Conservation (phyloP, 2,113 vertebrate genomes). For the Chitala chitala region DNA sequence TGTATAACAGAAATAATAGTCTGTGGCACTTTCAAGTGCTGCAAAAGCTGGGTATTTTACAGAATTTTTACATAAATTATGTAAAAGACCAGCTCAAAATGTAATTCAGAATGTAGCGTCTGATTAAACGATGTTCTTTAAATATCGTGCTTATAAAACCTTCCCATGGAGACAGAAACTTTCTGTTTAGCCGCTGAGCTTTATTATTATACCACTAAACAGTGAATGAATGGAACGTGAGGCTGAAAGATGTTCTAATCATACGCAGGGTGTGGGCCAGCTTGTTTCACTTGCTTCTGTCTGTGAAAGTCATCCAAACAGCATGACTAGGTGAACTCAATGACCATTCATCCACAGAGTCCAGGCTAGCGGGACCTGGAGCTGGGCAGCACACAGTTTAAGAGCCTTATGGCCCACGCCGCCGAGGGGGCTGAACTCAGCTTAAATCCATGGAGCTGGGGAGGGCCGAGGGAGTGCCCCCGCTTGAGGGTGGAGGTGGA, state of each 20-base stretch:
- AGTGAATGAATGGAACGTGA: no score
- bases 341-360: neutral
- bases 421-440: slow-evolving; percentile 3
- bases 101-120: neutral
- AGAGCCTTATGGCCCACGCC: neutral
- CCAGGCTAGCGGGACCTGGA: neutral
- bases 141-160: neutral
- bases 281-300: no score
- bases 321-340: neutral
- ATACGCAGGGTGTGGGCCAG: no score
- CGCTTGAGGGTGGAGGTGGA: slow-evolving; percentile 25
- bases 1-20: neutral
- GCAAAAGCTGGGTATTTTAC: neutral
- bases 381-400: neutral
- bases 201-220: no score
- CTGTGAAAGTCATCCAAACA: neutral
- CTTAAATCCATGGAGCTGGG: slow-evolving; percentile 24
- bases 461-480: slow-evolving; percentile 28
- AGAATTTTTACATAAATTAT: neutral
- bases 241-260: no score
- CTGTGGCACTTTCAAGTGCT: neutral
- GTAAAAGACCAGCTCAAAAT: neutral
- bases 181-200: neutral
- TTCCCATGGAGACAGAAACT: neutral
- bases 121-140: neutral